Evolutionary conservation across 2,888 invertebrate genomes (phyloP).

Genomic region (Oasisia sp.): DNA sequence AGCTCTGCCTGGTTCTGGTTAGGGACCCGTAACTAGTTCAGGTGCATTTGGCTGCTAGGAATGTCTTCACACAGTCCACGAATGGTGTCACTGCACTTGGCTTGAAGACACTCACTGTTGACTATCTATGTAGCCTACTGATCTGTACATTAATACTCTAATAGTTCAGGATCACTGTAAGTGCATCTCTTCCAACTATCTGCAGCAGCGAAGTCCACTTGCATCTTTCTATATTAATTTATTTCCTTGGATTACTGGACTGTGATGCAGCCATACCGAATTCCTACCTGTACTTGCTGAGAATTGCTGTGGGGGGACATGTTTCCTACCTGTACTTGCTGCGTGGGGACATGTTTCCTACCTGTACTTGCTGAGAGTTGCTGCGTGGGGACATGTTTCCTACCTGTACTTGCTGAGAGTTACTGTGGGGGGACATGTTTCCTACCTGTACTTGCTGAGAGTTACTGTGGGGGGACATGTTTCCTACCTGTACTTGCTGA

Average conservation of each 20-base stretch:
- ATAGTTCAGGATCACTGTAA: no score
- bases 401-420: no score
- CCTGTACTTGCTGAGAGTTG: constrained; percentile 17
- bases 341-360: not conserved
- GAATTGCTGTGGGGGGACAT: not conserved
- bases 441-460: not conserved
- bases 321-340: not conserved
- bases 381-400: not conserved
- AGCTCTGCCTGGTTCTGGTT: not conserved
- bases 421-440: not conserved
- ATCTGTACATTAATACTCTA: no score
- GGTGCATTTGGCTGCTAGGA: not conserved
- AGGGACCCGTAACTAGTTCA: not conserved
- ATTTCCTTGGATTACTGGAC: no score
- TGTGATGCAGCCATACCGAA: no score
- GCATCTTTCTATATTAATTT: no score
- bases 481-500: constrained; percentile 14
- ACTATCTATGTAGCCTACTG: no score
- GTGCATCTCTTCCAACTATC: no score
- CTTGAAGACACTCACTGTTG: not conserved
- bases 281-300: no score
- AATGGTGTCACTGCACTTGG: not conserved
- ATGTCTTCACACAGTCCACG: not conserved
- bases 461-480: not conserved
- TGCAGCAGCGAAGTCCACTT: no score